phyloP scores from a whole-genome alignment of 2,888 invertebrate species.

The Pogonocherus hispidulus region DNA sequence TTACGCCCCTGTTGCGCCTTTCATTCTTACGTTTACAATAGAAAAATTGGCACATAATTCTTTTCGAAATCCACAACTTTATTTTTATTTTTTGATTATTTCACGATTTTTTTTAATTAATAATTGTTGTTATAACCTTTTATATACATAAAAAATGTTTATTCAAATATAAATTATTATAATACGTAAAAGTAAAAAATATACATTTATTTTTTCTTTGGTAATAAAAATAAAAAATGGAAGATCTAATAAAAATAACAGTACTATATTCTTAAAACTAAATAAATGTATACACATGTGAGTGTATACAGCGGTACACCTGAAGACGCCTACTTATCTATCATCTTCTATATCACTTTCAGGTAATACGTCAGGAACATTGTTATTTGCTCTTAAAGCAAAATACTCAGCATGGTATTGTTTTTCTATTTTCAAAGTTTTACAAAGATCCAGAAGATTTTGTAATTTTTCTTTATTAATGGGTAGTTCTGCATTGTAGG shows the following conservation, averaged over 20 bases:
- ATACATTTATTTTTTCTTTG: background rate
- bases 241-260: background rate
- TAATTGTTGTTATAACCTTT: too few species aligned
- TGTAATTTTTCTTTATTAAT: constrained; percentile 25
- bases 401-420: background rate
- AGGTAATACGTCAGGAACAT: background rate
- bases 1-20: background rate
- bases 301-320: background rate
- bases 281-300: background rate
- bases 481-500: constrained; percentile 16
- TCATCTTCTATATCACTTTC: constrained; percentile 1
- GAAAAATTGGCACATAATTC: constrained; percentile 1
- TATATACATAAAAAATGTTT: too few species aligned
- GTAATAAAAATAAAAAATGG: background rate
- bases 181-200: background rate
- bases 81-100: too few species aligned
- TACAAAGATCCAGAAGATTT: constrained; percentile 13
- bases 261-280: constrained; percentile 1
- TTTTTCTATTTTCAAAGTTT: background rate
- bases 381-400: constrained; percentile 6
- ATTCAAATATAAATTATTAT: background rate
- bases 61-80: constrained; percentile 1
- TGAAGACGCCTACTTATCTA: background rate
- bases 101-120: too few species aligned
- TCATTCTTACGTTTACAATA: background rate